A percentile compares a stretch with the other conserved stretches of the same genome.
Conservation (phyloP, 2,797 vertebrate species). For the Trachurus trachurus region DNA sequence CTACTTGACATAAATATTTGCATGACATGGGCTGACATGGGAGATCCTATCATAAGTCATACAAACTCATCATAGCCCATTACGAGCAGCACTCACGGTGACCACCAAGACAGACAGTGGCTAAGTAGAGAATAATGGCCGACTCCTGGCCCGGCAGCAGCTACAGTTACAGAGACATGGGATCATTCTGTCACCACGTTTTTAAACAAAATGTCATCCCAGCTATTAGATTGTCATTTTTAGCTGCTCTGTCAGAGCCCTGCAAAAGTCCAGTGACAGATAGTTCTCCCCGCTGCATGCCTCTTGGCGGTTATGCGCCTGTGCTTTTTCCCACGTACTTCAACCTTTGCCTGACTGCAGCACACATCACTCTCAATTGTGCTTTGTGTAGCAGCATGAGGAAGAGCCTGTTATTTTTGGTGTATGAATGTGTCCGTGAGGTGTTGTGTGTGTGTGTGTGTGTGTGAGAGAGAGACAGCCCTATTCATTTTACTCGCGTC, state of each 20-base stretch:
- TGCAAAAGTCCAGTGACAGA: slow-evolving; percentile 78
- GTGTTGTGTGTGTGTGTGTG: slow-evolving; percentile 58
- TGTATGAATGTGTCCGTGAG: slow-evolving; percentile 77
- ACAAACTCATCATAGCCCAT: slow-evolving; percentile 79
- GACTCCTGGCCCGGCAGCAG: slow-evolving; percentile 77
- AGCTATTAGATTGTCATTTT: slow-evolving; percentile 85
- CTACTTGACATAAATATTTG: slow-evolving; percentile 84
- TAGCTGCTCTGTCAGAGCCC: slow-evolving; percentile 78
- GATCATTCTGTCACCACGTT: slow-evolving; percentile 84
- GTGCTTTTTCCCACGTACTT: slow-evolving; percentile 79
- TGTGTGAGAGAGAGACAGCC: slow-evolving; percentile 51
- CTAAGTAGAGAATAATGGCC: slow-evolving; percentile 83
- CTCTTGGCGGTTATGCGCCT: slow-evolving; percentile 64
- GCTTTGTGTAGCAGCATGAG: slow-evolving; percentile 71
- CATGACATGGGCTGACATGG: slow-evolving; percentile 79
- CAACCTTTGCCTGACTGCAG: slow-evolving; percentile 80
- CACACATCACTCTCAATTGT: slow-evolving; percentile 81
- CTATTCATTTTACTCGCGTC: slow-evolving; percentile 78
- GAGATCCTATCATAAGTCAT: slow-evolving; percentile 84
- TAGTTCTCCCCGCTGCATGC: slow-evolving; percentile 67
- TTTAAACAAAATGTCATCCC: slow-evolving; percentile 85
- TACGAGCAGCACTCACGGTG: slow-evolving; percentile 72
- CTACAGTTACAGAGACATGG: slow-evolving; percentile 80
- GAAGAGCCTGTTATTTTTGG: slow-evolving; percentile 79
- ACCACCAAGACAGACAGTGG: slow-evolving; percentile 81